Conservation (phyloP, 2,797 vertebrate species). For the Hippopotamyrus pictus region DNA sequence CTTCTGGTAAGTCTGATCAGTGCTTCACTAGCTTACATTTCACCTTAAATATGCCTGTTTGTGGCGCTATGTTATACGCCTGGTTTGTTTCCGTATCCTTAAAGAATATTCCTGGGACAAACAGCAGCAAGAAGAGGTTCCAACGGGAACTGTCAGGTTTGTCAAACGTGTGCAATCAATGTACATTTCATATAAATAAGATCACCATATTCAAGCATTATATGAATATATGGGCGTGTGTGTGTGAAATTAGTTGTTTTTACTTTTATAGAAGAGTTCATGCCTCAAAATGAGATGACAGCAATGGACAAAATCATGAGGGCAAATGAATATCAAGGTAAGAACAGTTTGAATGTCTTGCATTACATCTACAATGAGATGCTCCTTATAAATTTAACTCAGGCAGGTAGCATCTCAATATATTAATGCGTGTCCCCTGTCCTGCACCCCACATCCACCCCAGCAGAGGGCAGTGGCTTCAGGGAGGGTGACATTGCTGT, state of each 20-base stretch:
- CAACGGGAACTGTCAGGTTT: constrained; percentile 17
- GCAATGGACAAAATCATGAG: constrained; percentile 67
- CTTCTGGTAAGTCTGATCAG: constrained; percentile 48
- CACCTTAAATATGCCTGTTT: background rate
- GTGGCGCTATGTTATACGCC: background rate
- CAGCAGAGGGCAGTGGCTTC: constrained; percentile 51
- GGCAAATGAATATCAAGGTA: constrained; percentile 58
- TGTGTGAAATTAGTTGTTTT: background rate
- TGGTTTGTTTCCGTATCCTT: constrained; percentile 20
- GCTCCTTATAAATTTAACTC: background rate
- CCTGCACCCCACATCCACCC: constrained; percentile 1
- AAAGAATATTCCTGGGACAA: constrained; percentile 48
- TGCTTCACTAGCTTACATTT: background rate
- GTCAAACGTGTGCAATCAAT: constrained; percentile 4
- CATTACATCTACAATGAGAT: background rate
- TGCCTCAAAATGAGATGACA: constrained; percentile 37
- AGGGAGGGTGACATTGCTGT: constrained; percentile 77
- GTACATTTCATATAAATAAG: constrained; percentile 35
- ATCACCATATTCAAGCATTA: background rate
- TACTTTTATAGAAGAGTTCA: constrained; percentile 36
- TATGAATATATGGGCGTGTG: background rate
- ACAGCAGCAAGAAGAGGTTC: constrained; percentile 45
- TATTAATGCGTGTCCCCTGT: background rate
- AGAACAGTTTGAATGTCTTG: background rate
- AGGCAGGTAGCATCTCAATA: background rate